Conservation (phyloP, 2,113 vertebrate species). For the Blennius ocellaris region DNA sequence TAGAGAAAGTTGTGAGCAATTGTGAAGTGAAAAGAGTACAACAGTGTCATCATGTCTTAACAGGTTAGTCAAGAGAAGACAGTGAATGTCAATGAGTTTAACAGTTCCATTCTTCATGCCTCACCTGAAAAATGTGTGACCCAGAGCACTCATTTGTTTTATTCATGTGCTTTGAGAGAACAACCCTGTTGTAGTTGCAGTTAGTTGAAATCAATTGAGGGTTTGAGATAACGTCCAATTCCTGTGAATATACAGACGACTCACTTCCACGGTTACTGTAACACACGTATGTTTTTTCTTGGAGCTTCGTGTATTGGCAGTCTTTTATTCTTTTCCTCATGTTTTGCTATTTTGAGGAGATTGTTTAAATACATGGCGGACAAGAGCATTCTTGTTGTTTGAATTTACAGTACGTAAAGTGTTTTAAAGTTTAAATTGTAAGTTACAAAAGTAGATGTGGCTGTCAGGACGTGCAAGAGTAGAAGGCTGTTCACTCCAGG, state of each 20-base stretch:
- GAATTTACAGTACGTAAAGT: conserved; percentile 1
- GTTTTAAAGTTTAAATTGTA: conserved; percentile 27
- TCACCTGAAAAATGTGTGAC: neutral
- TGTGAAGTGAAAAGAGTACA: too few relatives aligned
- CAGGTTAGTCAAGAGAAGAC: too few relatives aligned
- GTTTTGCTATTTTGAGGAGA: neutral
- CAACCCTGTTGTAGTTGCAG: neutral
- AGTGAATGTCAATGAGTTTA: too few relatives aligned
- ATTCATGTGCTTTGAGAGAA: conserved; percentile 14
- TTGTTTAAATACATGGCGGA: conserved; percentile 19
- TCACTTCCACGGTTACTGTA: neutral
- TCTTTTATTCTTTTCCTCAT: conserved; percentile 34
- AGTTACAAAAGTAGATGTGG: conserved; percentile 18
- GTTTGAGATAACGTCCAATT: conserved; percentile 14
- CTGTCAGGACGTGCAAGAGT: conserved; percentile 28
- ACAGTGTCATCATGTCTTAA: too few relatives aligned
- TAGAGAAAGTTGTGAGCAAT: neutral
- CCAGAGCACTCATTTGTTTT: conserved; percentile 3
- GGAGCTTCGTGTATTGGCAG: conserved; percentile 38
- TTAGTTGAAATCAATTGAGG: neutral
- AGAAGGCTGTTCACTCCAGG: conserved; percentile 35
- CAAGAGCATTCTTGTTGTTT: neutral
- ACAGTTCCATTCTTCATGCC: neutral
- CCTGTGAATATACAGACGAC: conserved; percentile 12
- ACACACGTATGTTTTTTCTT: conserved; percentile 15